Evolutionary conservation across 2,113 vertebrate species (phyloP), one percentile per base, ranked within the genome.

Genomic region (Indri indri): DNA sequence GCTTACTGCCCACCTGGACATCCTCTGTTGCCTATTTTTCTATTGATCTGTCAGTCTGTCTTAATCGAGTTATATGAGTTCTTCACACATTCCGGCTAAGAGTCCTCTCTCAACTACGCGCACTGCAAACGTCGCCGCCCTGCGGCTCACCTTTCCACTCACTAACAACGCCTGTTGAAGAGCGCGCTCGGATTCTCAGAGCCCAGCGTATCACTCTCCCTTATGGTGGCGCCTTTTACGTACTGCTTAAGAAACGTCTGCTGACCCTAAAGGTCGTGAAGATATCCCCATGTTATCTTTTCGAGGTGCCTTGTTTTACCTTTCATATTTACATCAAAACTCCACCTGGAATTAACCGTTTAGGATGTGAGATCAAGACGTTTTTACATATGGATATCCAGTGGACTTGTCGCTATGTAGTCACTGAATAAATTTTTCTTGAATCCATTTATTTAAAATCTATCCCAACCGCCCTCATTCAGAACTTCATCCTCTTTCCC

Each of bases 141-240:
- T 61, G 61, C 0, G 11, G 27, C 22, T 5, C 0, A 17, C 61
- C 71, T 57, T 12, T 10, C 23, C 23, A 6, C 52, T 52, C 73
- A 0, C 1, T 20, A 1, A 0, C 16, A n/a, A 25, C 4, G 8
- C 20, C 9, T 14, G 61, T 13, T 12, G 6, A 42, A 27, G 47
- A 50, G 18, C 8, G 25, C 4, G 20, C 6, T 8, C 25, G 3
- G 32, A 40, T 6, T 25, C 37, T 20, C 0, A 30, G 1, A 42
- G 82, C 4, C 54, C 2, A 1, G 8, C 0, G n/a, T 4, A 4
- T 34, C 20, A 12, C 54, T 32, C 30, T 23, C 52, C 81, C 25
- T 70, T 6, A n/a, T 6, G 0, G 34, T 47, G 32, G 37, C 8
- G 32, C 8, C 11, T 50, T 86, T 63, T 8, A 23, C 6, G 59